Percentiles rank a stretch among this genome's conserved stretches.
Evolutionary conservation across 2,113 vertebrate species (phyloP).

Genomic region (Muntiacus reevesi): DNA sequence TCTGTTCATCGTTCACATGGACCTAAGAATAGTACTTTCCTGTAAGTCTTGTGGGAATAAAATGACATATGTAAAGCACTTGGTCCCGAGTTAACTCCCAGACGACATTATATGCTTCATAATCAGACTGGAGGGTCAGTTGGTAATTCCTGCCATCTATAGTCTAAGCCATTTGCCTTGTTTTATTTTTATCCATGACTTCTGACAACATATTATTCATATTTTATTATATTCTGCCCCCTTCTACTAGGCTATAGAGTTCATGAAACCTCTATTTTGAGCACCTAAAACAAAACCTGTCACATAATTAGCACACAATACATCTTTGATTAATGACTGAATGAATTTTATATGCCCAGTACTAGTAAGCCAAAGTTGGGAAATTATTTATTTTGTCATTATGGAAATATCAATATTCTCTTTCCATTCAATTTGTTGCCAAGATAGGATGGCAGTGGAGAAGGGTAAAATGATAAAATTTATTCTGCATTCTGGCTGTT

Average conservation of each 20-base stretch:
- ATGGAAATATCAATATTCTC: neutral
- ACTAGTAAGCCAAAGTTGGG: neutral
- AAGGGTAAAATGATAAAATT: neutral
- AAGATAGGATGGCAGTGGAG: neutral
- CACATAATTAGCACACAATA: neutral
- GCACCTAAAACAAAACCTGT: neutral
- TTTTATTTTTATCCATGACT: neutral
- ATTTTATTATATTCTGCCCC: neutral
- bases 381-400: conserved; percentile 8
- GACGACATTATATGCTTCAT: neutral
- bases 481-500: neutral
- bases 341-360: neutral
- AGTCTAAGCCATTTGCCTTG: neutral
- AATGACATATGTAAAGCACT: neutral
- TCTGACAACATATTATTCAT: neutral
- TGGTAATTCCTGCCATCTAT: neutral
- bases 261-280: neutral
- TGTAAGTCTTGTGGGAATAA: neutral
- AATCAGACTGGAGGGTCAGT: neutral
- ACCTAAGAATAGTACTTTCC: neutral
- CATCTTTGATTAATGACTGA: neutral
- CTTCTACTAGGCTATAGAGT: neutral
- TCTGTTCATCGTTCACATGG: neutral
- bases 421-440: neutral
- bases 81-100: neutral